A percentile compares a stretch with the other conserved stretches of the same genome.
These are phyloP conservation scores for Thamnophis sirtalis DNA, from an alignment of 2,113 vertebrate species.

Conservation along the genomic window DNA sequence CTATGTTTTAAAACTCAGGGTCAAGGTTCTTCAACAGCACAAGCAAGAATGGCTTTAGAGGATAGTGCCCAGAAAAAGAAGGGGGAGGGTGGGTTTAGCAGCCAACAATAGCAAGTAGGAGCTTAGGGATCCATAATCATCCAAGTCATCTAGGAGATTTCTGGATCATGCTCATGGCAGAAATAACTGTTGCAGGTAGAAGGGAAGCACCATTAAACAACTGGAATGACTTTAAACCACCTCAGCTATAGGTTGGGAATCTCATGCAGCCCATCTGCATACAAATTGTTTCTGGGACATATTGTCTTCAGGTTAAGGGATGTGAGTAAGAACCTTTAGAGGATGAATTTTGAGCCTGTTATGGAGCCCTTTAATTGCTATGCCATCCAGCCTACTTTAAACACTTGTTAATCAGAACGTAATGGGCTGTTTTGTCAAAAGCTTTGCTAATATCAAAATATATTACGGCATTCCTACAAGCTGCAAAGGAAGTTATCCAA, in stretches of 20 bases:
- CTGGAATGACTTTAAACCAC: not conserved
- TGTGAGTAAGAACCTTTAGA: not conserved
- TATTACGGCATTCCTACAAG: not conserved
- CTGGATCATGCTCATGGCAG: not conserved
- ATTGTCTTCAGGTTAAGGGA: not conserved
- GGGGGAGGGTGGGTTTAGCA: not conserved
- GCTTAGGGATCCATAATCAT: not conserved
- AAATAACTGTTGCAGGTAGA: not conserved
- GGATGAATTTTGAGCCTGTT: not conserved
- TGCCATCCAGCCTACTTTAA: not conserved
- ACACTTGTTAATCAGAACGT: not conserved
- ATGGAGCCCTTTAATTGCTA: not conserved
- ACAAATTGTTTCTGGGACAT: not conserved
- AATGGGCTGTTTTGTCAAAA: not conserved
- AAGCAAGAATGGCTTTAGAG: not conserved
- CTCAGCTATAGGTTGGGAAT: not conserved
- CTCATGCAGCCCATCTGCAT: not conserved
- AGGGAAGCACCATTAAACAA: not conserved
- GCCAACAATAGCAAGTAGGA: not conserved
- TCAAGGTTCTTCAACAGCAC: not conserved
- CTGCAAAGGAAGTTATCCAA: not conserved
- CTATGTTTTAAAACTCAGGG: not conserved
- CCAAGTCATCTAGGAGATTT: not conserved
- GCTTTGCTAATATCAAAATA: not conserved
- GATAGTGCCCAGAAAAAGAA: not conserved